These are phyloP conservation scores for Zingel zingel DNA, from an alignment of 2,113 vertebrate genomes.

Conservation along the genomic window DNA sequence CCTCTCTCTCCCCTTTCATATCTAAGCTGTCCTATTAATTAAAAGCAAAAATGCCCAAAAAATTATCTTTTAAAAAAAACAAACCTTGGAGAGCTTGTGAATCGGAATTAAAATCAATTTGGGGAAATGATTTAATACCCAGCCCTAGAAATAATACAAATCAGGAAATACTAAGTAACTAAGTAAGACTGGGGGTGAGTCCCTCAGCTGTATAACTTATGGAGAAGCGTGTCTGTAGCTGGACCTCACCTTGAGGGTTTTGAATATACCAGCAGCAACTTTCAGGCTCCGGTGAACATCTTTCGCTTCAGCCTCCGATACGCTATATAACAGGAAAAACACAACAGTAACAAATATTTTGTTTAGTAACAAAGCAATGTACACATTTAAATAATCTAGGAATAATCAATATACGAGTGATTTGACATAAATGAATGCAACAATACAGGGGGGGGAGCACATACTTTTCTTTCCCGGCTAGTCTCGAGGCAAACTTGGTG, in stretches of 20 bases:
- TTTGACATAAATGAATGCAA: neutral
- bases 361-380: neutral
- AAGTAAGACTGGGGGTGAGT: neutral
- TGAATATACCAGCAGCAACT: slow-evolving; percentile 96
- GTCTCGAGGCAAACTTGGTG: slow-evolving; percentile 95
- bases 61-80: too few relatives aligned
- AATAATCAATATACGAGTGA: neutral
- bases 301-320: slow-evolving; percentile 97
- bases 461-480: slow-evolving; percentile 97
- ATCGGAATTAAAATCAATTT: too few relatives aligned
- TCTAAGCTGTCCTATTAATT: too few relatives aligned
- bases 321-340: slow-evolving; percentile 77
- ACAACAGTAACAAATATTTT: neutral
- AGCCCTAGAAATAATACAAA: neutral
- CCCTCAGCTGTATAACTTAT: neutral
- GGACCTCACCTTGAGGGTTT: slow-evolving; percentile 92
- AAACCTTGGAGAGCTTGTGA: too few relatives aligned
- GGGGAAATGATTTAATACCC: too few relatives aligned
- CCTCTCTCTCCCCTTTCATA: too few relatives aligned
- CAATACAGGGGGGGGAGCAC: neutral
- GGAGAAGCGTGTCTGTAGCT: neutral
- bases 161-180: neutral
- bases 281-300: slow-evolving; percentile 96
- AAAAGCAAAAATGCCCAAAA: too few relatives aligned
- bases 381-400: neutral